Evolutionary conservation across 2,797 vertebrate species (phyloP).

Genomic region (Sarcophilus harrisii): DNA sequence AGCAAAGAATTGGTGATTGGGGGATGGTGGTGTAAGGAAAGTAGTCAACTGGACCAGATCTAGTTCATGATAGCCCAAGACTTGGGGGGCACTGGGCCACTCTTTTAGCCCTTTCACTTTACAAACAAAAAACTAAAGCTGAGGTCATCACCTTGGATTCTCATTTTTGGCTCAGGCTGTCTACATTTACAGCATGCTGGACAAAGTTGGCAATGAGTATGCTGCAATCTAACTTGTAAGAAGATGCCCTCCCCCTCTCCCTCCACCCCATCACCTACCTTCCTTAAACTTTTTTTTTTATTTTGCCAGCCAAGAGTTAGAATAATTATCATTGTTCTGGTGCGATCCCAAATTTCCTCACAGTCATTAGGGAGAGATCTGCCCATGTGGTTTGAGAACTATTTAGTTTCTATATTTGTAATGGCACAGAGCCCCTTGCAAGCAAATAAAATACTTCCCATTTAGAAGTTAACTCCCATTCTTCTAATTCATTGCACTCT

Average conservation of each 20-base stretch:
- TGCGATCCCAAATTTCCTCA: not conserved
- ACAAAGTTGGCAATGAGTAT: slow-evolving; percentile 1
- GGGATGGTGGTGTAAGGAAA: not conserved
- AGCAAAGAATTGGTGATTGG: not conserved
- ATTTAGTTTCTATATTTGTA: slow-evolving; percentile 16
- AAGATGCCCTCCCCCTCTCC: not conserved
- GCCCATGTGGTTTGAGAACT: slow-evolving; percentile 10
- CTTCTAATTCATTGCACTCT: slow-evolving; percentile 39
- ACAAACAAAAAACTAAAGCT: slow-evolving; percentile 33
- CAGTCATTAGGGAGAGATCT: slow-evolving; percentile 32
- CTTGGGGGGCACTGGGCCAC: not conserved
- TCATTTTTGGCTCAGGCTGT: slow-evolving; percentile 15
- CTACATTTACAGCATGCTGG: slow-evolving; percentile 2
- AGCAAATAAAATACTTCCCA: slow-evolving; percentile 34
- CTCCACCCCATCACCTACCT: not conserved
- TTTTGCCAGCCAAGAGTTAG: slow-evolving; percentile 17
- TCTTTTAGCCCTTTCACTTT: slow-evolving; percentile 20
- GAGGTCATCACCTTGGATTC: slow-evolving; percentile 2
- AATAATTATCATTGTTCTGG: slow-evolving; percentile 4
- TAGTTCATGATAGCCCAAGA: not conserved
- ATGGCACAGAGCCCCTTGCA: slow-evolving; percentile 13
- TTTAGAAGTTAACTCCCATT: slow-evolving; percentile 10
- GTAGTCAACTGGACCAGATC: not conserved
- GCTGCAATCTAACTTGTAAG: not conserved
- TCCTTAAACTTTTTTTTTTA: not conserved